Percentiles rank a stretch among this genome's conserved stretches.
phyloP scores from a whole-genome alignment of 2,113 vertebrate genomes.

The Plecotus auritus region DNA sequence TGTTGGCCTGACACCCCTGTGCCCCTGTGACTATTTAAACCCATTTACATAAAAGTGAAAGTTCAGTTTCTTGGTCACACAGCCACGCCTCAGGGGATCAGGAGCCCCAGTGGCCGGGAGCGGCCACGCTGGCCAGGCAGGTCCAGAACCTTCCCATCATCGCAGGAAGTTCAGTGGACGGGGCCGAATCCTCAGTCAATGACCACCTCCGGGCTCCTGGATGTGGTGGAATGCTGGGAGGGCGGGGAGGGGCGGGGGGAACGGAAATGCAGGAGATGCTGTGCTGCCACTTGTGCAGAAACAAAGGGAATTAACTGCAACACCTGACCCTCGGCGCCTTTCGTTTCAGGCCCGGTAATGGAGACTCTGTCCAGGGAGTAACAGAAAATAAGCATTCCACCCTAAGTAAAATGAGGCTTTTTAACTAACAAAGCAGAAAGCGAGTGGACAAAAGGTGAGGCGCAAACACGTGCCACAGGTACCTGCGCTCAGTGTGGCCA shows the following conservation, averaged over 20 bases:
- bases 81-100: not conserved
- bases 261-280: not conserved
- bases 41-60: not conserved
- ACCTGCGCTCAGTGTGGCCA: not conserved
- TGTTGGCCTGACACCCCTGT: rapidly evolving
- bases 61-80: not conserved
- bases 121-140: rapidly evolving
- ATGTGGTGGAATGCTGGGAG: not conserved
- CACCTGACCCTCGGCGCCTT: conserved; percentile 6
- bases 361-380: conserved; percentile 54
- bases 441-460: not conserved
- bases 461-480: not conserved
- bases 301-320: conserved; percentile 11
- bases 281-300: not conserved
- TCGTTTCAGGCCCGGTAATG: conserved; percentile 56
- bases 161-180: rapidly evolving
- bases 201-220: not conserved
- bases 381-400: conserved; percentile 57
- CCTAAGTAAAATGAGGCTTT: conserved; percentile 61
- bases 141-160: rapidly evolving
- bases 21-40: not conserved
- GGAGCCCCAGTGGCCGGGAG: not conserved
- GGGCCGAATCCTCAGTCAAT: not conserved
- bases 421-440: conserved; percentile 69
- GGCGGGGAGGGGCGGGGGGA: rapidly evolving